Percentiles rank a stretch among this genome's conserved stretches.
Conservation (phyloP, 2,888 invertebrate species). For the Cistogaster globosa region DNA sequence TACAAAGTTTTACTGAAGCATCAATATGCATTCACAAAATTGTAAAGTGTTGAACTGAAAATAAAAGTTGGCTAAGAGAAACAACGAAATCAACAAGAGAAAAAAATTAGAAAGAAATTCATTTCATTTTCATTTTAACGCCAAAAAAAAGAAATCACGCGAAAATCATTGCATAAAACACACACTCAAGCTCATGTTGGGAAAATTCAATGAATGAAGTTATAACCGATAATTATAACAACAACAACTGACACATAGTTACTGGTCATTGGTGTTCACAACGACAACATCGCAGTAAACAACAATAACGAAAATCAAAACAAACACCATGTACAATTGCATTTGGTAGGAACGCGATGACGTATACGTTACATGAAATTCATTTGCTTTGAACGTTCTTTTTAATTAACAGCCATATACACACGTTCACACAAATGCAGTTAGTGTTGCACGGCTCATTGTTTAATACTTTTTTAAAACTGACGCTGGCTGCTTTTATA, state of each 20-base stretch:
- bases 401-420: neutral
- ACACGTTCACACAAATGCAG: neutral
- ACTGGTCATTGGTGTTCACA: slow-evolving; percentile 57
- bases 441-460: slow-evolving; percentile 8
- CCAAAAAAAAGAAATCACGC: slow-evolving; percentile 34
- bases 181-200: neutral
- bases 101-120: slow-evolving; percentile 51
- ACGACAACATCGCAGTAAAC: slow-evolving; percentile 10
- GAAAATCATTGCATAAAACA: slow-evolving; percentile 43
- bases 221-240: slow-evolving; percentile 43
- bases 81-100: slow-evolving; percentile 21
- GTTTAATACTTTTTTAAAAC: slow-evolving; percentile 11
- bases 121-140: slow-evolving; percentile 62
- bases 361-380: slow-evolving; percentile 60
- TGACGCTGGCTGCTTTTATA: neutral
- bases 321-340: slow-evolving; percentile 28
- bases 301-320: neutral
- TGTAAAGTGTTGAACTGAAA: slow-evolving; percentile 54
- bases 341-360: slow-evolving; percentile 37
- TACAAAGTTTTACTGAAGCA: slow-evolving; percentile 21
- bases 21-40: slow-evolving; percentile 38
- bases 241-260: slow-evolving; percentile 30
- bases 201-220: slow-evolving; percentile 43
- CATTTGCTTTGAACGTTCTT: slow-evolving; percentile 21
- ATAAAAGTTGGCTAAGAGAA: slow-evolving; percentile 57